Conservation (phyloP, 2,797 vertebrate species). For the Melopsittacus undulatus region DNA sequence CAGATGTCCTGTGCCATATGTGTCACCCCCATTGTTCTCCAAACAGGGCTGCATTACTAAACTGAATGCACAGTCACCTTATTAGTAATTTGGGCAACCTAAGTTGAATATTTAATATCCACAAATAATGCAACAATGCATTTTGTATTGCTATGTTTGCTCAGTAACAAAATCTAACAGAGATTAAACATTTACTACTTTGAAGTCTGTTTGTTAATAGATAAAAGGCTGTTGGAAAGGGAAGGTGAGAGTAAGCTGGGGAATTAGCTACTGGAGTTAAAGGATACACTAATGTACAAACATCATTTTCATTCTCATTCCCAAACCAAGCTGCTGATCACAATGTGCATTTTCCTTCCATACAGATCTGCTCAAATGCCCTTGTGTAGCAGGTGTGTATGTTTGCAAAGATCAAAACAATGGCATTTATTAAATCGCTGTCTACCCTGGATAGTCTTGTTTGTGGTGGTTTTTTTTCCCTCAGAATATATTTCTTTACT, state of each 20-base stretch:
- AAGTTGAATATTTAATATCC: not conserved
- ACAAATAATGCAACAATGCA: not conserved
- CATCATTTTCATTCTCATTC: constrained; percentile 4
- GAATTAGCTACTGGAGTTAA: not conserved
- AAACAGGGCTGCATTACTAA: not conserved
- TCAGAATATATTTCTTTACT: not conserved
- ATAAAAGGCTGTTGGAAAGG: not conserved
- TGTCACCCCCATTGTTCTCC: not conserved
- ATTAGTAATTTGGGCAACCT: not conserved
- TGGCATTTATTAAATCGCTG: not conserved
- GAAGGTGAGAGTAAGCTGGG: not conserved
- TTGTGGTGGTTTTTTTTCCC: fast-evolving
- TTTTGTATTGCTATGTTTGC: not conserved
- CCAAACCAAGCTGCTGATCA: not conserved
- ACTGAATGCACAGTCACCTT: not conserved
- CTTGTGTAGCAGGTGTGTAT: not conserved
- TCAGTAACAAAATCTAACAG: not conserved
- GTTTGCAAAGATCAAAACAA: not conserved
- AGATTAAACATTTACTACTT: not conserved
- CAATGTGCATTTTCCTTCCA: constrained; percentile 13
- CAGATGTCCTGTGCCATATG: not conserved
- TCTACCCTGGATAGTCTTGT: not conserved
- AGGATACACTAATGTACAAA: not conserved
- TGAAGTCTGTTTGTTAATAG: not conserved
- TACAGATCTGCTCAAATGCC: constrained; percentile 4